These are phyloP conservation scores for Ardeotis arabs DNA, from an alignment of 2,113 vertebrate genomes.

Conservation along the genomic window DNA sequence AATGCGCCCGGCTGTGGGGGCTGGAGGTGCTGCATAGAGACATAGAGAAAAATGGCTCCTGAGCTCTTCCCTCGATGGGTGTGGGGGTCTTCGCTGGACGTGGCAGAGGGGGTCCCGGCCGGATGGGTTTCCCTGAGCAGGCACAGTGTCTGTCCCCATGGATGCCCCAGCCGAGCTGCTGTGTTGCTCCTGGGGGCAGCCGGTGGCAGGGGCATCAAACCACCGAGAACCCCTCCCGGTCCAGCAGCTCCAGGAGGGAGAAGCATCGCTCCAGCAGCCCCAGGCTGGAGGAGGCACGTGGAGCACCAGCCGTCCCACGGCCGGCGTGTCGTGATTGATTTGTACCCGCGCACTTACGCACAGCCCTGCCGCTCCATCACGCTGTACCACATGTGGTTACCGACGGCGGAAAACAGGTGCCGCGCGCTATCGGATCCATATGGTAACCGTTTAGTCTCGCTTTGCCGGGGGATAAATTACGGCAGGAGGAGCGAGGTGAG, in stretches of 20 bases:
- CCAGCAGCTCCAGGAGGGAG: neutral
- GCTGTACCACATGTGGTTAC: neutral
- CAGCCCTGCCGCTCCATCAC: neutral
- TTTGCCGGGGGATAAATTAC: conserved; percentile 8
- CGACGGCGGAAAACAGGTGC: conserved; percentile 21
- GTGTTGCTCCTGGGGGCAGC: neutral
- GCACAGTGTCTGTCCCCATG: neutral
- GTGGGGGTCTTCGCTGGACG: neutral
- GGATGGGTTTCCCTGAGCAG: fast-evolving
- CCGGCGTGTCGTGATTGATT: neutral
- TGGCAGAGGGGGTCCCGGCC: fast-evolving
- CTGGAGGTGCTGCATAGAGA: neutral
- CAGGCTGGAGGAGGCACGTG: fast-evolving
- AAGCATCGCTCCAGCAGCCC: neutral
- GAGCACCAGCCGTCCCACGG: neutral
- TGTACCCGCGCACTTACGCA: neutral
- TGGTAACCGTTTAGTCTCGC: neutral
- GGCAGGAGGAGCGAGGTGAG: neutral
- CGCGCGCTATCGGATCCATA: neutral
- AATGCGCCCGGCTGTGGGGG: neutral
- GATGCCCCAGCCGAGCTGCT: neutral
- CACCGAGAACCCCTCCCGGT: neutral
- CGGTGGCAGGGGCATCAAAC: neutral
- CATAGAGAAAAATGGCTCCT: neutral
- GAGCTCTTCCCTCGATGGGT: neutral